Percentiles rank a stretch among this genome's conserved stretches.
Evolutionary conservation across 2,888 invertebrate genomes (phyloP).

Genomic region (Aphodius granarius): DNA sequence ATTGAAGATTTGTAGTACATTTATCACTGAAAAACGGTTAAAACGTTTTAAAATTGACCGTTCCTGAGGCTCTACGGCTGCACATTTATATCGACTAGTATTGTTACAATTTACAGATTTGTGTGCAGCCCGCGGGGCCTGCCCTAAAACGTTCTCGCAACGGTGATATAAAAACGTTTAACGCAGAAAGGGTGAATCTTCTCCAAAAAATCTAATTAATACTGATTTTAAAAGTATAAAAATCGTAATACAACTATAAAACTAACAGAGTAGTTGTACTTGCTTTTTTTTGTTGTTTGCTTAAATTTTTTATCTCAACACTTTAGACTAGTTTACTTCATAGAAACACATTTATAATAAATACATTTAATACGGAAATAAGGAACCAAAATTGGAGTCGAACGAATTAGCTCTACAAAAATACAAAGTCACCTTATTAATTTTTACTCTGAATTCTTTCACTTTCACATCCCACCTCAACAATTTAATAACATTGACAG

Average conservation of each 20-base stretch:
- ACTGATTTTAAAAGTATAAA: conserved; percentile 53
- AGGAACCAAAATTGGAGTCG: background rate
- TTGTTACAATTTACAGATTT: background rate
- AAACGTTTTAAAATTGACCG: conserved; percentile 1
- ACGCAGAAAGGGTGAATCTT: conserved; percentile 2
- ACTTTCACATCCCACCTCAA: too few species aligned
- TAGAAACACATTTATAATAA: conserved; percentile 22
- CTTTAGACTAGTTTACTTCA: conserved; percentile 20
- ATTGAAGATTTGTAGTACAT: conserved; percentile 1
- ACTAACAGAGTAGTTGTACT: conserved; percentile 45
- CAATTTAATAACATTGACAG: too few species aligned
- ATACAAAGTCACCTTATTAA: background rate
- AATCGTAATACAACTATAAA: conserved; percentile 48
- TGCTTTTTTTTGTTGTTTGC: conserved; percentile 16
- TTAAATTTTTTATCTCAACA: conserved; percentile 14
- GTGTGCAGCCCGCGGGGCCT: background rate
- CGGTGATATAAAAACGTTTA: conserved; percentile 21
- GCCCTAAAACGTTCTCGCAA: background rate
- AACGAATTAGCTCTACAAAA: background rate
- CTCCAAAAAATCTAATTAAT: conserved; percentile 40
- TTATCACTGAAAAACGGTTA: too few species aligned
- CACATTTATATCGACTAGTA: background rate
- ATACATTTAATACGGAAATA: conserved; percentile 14
- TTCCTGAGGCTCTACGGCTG: background rate
- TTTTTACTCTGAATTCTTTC: background rate